Percentiles rank a stretch among this genome's conserved stretches.
Evolutionary conservation across 2,888 invertebrate species (phyloP).

Genomic region (Thecocarcelia acutangulata): DNA sequence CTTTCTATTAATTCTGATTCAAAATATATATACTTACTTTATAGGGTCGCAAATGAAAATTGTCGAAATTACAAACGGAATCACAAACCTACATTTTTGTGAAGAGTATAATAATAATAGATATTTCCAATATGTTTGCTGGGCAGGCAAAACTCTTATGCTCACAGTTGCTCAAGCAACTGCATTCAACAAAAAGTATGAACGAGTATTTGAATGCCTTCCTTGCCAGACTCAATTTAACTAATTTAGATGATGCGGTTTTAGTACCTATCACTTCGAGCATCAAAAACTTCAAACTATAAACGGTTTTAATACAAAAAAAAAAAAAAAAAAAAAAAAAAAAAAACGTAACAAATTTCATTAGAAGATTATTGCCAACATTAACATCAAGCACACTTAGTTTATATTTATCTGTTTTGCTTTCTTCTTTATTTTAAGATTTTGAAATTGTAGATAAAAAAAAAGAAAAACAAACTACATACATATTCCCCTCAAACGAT

Average conservation of each 20-base stretch:
- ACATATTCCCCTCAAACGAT: too few relatives aligned
- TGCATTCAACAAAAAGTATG: neutral
- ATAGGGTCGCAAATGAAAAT: too few relatives aligned
- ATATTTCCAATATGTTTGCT: slow-evolving; percentile 5
- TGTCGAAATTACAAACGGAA: too few relatives aligned
- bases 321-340: slow-evolving; percentile 30
- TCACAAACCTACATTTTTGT: too few relatives aligned
- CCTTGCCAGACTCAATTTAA: slow-evolving; percentile 59
- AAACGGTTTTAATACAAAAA: slow-evolving; percentile 9
- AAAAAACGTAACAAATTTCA: slow-evolving; percentile 9
- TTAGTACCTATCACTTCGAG: slow-evolving; percentile 22
- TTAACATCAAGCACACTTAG: neutral
- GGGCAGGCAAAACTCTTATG: too few relatives aligned
- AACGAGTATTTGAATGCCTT: slow-evolving; percentile 22
- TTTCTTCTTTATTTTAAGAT: neutral
- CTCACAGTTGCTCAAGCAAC: neutral
- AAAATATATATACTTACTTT: too few relatives aligned
- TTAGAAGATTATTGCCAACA: slow-evolving; percentile 41
- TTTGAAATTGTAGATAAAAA: neutral
- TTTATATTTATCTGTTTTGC: neutral
- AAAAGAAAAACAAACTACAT: too few relatives aligned
- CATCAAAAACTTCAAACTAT: slow-evolving; percentile 18
- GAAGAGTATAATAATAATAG: too few relatives aligned
- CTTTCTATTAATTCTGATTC: too few relatives aligned
- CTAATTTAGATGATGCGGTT: slow-evolving; percentile 54